Conservation (phyloP, 2,888 invertebrate species). For the Cylindroiulus punctatus region DNA sequence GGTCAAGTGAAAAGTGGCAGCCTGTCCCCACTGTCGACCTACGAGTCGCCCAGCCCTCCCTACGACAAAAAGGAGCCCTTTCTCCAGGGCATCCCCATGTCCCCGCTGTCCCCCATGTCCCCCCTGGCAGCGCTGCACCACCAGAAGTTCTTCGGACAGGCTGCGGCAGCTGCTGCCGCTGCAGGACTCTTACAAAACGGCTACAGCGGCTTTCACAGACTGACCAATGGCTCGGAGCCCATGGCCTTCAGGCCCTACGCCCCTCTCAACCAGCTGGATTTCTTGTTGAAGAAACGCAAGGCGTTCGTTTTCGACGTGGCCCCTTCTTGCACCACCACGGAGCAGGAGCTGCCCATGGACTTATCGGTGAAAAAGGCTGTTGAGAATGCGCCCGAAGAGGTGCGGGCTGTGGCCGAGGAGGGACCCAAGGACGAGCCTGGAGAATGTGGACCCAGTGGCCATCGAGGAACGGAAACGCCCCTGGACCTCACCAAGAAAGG, state of each 20-base stretch:
- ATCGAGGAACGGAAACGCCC: conserved; percentile 47
- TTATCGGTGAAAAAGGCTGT: conserved; percentile 60
- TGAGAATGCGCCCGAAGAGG: conserved; percentile 15
- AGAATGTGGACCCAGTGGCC: conserved; percentile 46
- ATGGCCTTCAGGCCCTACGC: conserved; percentile 54
- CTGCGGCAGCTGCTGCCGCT: conserved; percentile 47
- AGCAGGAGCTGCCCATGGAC: conserved; percentile 63
- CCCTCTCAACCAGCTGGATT: conserved; percentile 53
- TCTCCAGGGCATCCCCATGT: conserved; percentile 60
- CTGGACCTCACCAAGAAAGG: conserved; percentile 53
- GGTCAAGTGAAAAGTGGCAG: conserved; percentile 54
- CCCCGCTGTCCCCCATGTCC: conserved; percentile 62
- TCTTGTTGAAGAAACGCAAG: conserved; percentile 57
- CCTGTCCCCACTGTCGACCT: conserved; percentile 57
- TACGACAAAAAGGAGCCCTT: conserved; percentile 59
- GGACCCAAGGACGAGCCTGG: background rate
- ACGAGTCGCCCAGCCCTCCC: conserved; percentile 59
- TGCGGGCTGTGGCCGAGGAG: background rate
- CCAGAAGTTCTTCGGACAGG: conserved; percentile 52
- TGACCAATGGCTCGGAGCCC: conserved; percentile 49
- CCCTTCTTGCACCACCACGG: conserved; percentile 59
- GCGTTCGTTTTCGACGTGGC: conserved; percentile 49
- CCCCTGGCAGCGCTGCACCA: conserved; percentile 58
- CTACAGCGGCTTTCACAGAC: conserved; percentile 50
- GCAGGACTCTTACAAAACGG: conserved; percentile 51